A percentile compares a stretch with the other conserved stretches of the same genome.
Conservation (phyloP, 2,888 invertebrate species). For the Sepiola atlantica region DNA sequence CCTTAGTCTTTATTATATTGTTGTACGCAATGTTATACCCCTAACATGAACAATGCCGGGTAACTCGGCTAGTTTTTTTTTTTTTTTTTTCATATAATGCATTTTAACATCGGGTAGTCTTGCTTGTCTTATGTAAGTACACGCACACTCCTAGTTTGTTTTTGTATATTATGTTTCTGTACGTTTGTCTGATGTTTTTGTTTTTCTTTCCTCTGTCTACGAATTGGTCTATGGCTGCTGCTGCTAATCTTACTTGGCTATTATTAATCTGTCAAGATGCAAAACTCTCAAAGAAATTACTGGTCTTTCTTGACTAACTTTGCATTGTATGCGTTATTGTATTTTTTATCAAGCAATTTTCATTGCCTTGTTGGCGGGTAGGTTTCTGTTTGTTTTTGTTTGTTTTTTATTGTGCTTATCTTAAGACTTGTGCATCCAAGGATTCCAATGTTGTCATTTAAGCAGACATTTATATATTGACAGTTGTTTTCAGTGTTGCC, state of each 20-base stretch:
- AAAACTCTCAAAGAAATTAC: neutral
- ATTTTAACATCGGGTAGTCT: no score
- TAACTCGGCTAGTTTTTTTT: no score
- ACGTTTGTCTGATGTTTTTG: neutral
- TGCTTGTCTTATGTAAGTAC: neutral
- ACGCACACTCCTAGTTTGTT: neutral
- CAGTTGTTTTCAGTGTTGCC: no score
- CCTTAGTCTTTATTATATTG: no score
- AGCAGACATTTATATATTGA: no score
- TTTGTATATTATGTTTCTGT: neutral
- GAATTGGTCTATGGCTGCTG: neutral
- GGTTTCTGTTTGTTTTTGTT: neutral
- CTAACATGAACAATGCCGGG: no score
- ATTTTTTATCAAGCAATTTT: conserved; percentile 5
- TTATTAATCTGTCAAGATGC: neutral
- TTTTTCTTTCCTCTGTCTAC: neutral
- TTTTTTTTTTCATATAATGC: no score
- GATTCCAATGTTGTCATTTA: neutral
- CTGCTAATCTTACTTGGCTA: neutral
- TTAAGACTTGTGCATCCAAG: neutral
- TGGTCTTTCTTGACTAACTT: neutral
- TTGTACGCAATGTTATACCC: no score
- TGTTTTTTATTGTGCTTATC: neutral
- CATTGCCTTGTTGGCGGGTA: neutral
- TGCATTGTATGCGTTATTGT: neutral